A percentile compares a stretch with the other conserved stretches of the same genome.
These are phyloP conservation scores for Gallinago undulata DNA, from an alignment of 2,113 vertebrate genomes.

Conservation along the genomic window DNA sequence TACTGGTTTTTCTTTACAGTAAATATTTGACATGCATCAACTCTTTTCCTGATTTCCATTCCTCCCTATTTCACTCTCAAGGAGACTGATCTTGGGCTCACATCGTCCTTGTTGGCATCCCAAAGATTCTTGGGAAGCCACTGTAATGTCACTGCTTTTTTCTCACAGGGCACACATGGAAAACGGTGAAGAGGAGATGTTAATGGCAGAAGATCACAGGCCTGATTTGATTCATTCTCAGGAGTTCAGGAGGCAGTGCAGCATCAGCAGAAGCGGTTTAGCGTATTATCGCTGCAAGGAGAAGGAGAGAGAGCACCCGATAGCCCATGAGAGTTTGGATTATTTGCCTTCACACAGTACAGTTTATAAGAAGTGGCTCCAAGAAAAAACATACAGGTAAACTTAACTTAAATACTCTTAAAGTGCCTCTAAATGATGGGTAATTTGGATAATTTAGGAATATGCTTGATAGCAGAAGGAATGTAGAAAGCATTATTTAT, in stretches of 20 bases:
- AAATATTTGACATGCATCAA: background rate
- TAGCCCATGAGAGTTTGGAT: slow-evolving; percentile 26
- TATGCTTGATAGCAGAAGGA: background rate
- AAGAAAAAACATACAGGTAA: slow-evolving; percentile 40
- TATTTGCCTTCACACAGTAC: slow-evolving; percentile 58
- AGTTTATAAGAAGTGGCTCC: slow-evolving; percentile 38
- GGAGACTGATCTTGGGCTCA: background rate
- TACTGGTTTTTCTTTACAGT: background rate
- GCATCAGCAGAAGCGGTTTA: background rate
- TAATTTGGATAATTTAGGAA: background rate
- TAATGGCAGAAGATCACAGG: background rate
- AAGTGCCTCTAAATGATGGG: background rate
- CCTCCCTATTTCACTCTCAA: background rate
- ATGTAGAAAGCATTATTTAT: background rate
- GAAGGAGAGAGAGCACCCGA: background rate
- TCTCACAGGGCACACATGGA: background rate
- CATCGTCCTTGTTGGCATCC: background rate
- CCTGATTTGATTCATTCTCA: slow-evolving; percentile 9
- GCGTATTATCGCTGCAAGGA: background rate
- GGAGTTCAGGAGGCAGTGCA: background rate
- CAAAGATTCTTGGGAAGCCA: background rate
- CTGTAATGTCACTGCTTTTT: background rate
- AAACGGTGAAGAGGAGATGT: background rate
- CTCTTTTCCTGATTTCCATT: background rate
- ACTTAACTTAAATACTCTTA: background rate